Evolutionary conservation across 2,888 invertebrate species (phyloP).

Genomic region (Drosophila imparisetae): DNA sequence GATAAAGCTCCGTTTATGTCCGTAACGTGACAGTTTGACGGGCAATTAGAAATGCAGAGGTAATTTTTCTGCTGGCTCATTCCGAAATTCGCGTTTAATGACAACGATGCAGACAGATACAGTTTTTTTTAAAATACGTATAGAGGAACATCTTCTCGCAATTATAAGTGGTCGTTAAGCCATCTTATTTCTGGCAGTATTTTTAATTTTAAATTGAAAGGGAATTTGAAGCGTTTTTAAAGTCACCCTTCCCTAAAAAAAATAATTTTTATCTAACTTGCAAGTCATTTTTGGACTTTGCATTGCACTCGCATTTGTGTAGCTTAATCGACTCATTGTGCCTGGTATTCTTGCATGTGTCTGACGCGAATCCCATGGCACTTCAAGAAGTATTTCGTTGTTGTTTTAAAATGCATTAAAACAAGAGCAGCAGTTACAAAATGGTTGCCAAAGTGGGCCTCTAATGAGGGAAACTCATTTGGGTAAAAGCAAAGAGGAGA

Average conservation of each 20-base stretch:
- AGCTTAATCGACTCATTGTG: conserved; percentile 4
- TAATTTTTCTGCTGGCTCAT: conserved; percentile 44
- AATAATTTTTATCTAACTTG: neutral
- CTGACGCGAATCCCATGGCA: neutral
- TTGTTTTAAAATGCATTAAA: conserved; percentile 44
- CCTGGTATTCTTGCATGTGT: neutral
- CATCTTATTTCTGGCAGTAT: neutral
- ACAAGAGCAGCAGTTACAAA: conserved; percentile 21
- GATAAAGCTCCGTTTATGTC: neutral
- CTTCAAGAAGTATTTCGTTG: conserved; percentile 5
- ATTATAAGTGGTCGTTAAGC: conserved; percentile 12
- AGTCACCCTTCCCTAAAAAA: neutral
- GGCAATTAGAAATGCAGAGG: conserved; percentile 57
- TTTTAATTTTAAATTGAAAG: neutral
- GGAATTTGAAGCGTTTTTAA: neutral
- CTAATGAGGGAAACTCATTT: conserved; percentile 79
- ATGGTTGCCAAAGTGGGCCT: conserved; percentile 47
- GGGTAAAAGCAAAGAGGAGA: conserved; percentile 70
- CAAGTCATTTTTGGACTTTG: neutral
- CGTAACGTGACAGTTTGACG: conserved; percentile 27
- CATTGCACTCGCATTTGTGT: neutral
- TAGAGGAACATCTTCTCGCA: neutral
- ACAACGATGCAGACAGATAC: neutral
- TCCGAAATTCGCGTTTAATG: conserved; percentile 4
- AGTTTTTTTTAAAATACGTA: too few relatives aligned